Evolutionary conservation across 2,113 vertebrate genomes (phyloP), one percentile per base, ranked within the genome.

Genomic region (Grantiella picta): DNA sequence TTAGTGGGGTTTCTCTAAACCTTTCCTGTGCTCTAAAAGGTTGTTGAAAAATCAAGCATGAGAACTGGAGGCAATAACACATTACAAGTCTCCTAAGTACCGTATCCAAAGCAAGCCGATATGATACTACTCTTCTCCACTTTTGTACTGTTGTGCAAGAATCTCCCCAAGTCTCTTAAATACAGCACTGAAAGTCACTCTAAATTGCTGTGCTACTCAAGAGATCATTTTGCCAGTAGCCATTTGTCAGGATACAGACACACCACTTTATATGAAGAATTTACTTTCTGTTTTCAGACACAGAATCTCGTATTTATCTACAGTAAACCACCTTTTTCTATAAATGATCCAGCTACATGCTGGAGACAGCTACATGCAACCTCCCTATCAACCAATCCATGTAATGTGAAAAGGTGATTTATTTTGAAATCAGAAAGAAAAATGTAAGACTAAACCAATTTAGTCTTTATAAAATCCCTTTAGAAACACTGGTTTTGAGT

Each of bases 381-480:
- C 64, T 49, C 59, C 59, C 49, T 33, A 15, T 24, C 72, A 91
- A 76, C 31, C 56, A 56, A 52, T 23, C 36, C 15, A 33, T 3
- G n/a, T 13, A 45, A 52, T 3, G 15, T 52, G 15, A 27, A 70
- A 28, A 77, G 68, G 33, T 4, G 1, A 90, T 54, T 81, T 81
- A 38, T 86, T 83, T 64, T 86, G 63, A 77, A 86, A 89, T 27
- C 49, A 53, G 47, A 70, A 70, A 86, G 36, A 50, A 76, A 89
- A 92, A 86, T 4, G 1, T 14, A 68, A 83, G 68, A 28, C 11
- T 0, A 4, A 82, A n/a, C 5, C 22, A 73, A 61, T 19, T 63
- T 53, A 53, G 17, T 25, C 40, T 84, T 66, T 35, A 56, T 9
- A 75, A 84, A 89, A 91, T 31, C 49, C n/a, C 40, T 81, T 91